Evolutionary conservation across 1,140 invertebrate species (phyloP).

Genomic region (Neoseiulus cucumeris): DNA sequence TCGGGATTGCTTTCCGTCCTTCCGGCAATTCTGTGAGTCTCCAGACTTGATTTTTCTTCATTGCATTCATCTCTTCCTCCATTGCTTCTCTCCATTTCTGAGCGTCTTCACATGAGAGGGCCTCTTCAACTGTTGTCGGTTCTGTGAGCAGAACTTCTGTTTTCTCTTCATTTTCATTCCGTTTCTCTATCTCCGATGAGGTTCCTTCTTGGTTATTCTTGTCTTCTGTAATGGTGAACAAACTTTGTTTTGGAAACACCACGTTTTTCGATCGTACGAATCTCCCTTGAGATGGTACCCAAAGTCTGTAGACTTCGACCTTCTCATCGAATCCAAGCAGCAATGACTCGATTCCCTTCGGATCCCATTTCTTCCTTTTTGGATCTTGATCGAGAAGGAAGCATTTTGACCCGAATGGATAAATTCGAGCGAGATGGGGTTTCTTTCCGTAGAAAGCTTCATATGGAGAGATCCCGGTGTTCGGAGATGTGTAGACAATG

Average conservation of each 20-base stretch:
- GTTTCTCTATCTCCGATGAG: not conserved
- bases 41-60: constrained; percentile 26
- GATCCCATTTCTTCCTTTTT: too few relatives aligned
- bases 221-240: not conserved
- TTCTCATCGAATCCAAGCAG: too few relatives aligned
- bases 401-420: not conserved
- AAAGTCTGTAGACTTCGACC: not conserved
- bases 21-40: constrained; percentile 20
- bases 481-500: not conserved
- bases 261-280: not conserved
- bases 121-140: constrained; percentile 18
- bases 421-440: not conserved
- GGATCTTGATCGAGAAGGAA: too few relatives aligned
- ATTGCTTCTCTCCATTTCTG: constrained; percentile 25
- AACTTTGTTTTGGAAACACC: not conserved
- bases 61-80: constrained; percentile 24
- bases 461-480: too few relatives aligned
- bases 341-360: too few relatives aligned
- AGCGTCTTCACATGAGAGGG: constrained; percentile 20
- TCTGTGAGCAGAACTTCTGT: too few relatives aligned
- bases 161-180: too few relatives aligned
- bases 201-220: not conserved
- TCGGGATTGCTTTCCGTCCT: constrained; percentile 20
- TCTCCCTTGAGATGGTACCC: not conserved
- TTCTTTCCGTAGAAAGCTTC: too few relatives aligned